These are phyloP conservation scores for Scrobipalpa costella DNA, from an alignment of 2,888 invertebrate genomes.

Conservation along the genomic window DNA sequence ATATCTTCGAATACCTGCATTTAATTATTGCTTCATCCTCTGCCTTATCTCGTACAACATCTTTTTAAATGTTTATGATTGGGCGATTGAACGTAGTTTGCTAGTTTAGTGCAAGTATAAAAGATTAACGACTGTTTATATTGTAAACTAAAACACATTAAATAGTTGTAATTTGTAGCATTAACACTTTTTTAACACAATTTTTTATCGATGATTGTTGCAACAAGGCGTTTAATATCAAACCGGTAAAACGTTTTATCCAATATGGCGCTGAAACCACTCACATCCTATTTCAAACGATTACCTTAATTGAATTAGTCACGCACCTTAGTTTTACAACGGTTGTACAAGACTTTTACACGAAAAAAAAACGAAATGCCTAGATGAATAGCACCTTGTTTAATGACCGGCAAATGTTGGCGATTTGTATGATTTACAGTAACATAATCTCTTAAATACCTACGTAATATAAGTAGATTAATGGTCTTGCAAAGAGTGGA, in stretches of 20 bases:
- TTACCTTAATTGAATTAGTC: neutral
- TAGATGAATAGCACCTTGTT: neutral
- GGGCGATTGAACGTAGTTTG: neutral
- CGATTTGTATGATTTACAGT: neutral
- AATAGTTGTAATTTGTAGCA: too few relatives aligned
- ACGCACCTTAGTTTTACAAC: neutral
- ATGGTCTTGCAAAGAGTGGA: neutral
- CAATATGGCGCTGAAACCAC: neutral
- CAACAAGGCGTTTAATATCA: neutral
- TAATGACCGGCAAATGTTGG: conserved; percentile 1
- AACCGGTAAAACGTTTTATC: neutral
- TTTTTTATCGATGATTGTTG: too few relatives aligned
- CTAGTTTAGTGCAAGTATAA: neutral
- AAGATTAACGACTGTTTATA: too few relatives aligned
- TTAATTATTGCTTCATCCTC: conserved; percentile 46
- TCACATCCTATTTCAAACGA: neutral
- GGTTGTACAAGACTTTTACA: neutral
- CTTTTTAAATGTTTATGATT: conserved; percentile 20
- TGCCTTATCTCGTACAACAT: conserved; percentile 26
- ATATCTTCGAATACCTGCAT: conserved; percentile 60
- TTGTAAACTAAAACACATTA: neutral
- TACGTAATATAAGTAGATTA: neutral
- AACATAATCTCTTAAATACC: neutral
- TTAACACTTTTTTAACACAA: too few relatives aligned
- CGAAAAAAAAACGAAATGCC: neutral